Conservation (phyloP, 2,113 vertebrate genomes). For the Hydropotes inermis region DNA sequence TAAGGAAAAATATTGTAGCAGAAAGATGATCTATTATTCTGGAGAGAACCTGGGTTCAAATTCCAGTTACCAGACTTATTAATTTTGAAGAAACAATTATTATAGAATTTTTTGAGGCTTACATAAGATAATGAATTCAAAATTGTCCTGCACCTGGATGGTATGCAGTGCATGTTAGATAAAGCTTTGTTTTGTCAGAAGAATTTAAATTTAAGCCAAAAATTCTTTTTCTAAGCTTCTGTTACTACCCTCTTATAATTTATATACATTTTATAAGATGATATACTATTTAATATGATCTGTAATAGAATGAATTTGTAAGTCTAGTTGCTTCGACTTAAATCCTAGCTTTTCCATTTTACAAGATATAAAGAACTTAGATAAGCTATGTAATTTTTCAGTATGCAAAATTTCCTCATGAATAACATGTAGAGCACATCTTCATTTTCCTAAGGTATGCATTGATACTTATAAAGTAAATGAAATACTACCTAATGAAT, state of each 20-base stretch:
- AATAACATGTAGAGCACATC: not conserved
- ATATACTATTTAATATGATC: not conserved
- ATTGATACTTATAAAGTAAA: not conserved
- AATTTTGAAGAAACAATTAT: not conserved
- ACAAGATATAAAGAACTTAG: not conserved
- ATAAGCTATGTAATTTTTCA: not conserved
- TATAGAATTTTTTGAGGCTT: not conserved
- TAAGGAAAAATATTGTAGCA: not conserved
- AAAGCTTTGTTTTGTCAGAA: not conserved
- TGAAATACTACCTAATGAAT: not conserved
- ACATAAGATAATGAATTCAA: not conserved
- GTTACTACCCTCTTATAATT: not conserved
- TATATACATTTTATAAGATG: not conserved
- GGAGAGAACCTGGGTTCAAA: not conserved
- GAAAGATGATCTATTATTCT: not conserved
- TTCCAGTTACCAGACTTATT: not conserved
- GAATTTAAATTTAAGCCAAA: not conserved
- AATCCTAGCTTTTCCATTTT: not conserved
- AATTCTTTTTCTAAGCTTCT: not conserved
- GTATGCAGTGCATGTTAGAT: rapidly evolving
- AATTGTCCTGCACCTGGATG: not conserved
- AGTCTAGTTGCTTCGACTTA: not conserved
- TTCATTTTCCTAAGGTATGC: not conserved
- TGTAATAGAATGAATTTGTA: not conserved
- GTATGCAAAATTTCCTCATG: not conserved